Evolutionary conservation across 2,113 vertebrate species (phyloP).

Genomic region (Siphamia tubifer): DNA sequence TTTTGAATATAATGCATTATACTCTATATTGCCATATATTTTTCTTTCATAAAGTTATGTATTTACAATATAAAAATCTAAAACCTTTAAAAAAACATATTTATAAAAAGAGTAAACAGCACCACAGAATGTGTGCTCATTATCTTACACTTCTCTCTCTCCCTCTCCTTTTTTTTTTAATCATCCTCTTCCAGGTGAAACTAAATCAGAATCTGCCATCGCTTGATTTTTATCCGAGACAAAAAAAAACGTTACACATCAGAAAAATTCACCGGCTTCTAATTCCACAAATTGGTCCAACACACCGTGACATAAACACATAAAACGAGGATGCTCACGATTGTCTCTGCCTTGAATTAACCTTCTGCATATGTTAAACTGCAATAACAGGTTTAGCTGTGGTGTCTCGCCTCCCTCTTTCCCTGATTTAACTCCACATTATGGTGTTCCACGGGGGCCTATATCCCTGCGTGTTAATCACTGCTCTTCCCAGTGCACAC

Average conservation of each 20-base stretch:
- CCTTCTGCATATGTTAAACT: constrained; percentile 78
- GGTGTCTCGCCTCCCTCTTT: constrained; percentile 63
- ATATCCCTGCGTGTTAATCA: constrained; percentile 79
- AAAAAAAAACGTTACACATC: background rate
- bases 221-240: background rate
- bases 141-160: background rate
- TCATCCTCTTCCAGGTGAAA: background rate
- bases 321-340: constrained; percentile 52
- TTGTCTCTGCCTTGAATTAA: constrained; percentile 71
- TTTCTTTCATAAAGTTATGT: too few relatives aligned
- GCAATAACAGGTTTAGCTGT: constrained; percentile 73
- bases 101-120: too few relatives aligned
- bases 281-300: constrained; percentile 54
- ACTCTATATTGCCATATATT: too few relatives aligned
- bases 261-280: constrained; percentile 1
- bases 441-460: constrained; percentile 72
- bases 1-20: too few relatives aligned
- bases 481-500: constrained; percentile 63
- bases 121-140: too few relatives aligned
- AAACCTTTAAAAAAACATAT: too few relatives aligned
- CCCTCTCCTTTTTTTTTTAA: too few relatives aligned
- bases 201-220: too few relatives aligned
- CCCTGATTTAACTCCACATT: constrained; percentile 78
- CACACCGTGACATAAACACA: constrained; percentile 38
- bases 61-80: too few relatives aligned